Evolutionary conservation across 2,113 vertebrate species (phyloP), one percentile per base, ranked within the genome.

Genomic region (Regulus satrapa): DNA sequence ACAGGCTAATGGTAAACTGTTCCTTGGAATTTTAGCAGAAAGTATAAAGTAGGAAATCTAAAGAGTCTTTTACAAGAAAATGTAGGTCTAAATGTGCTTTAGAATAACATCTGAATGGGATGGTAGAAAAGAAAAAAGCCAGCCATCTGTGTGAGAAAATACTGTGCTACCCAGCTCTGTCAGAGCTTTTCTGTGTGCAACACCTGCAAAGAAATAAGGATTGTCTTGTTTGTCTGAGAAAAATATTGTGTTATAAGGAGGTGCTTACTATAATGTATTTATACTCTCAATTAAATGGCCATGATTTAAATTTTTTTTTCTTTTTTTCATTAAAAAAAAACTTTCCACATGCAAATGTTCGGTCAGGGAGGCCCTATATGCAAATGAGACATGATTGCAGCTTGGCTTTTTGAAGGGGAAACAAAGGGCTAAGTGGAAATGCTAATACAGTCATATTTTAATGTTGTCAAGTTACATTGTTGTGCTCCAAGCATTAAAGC

Each of bases 361-460:
- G 41, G 54, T 93, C 11, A 11, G 31, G 29, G 55, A 68, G 20
- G 38, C 34, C 34, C 18, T 68, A 2, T 58, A 18, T 29, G 38
- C 1, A 6, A 36, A 67, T n/a, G 36, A 85, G 46, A 34, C 49
- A 15, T 68, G 49, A 87, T 89, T 91, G 52, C 25, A 55, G 75
- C 36, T 89, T 92, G 81, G 31, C 36, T 89, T 94, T 85, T 84
- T 88, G 66, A 92, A 88, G 67, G 75, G 62, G 56, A 88, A 88
- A 88, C 49, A 90, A 83, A 93, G 58, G 67, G 28, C 52, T 93
- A 82, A 92, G 92, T 83, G 54, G 85, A 85, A 71, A 88, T 94
- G 94, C 62, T 85, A 91, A 94, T 90, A 76, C 45, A 76, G 75
- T 59, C 34, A 21, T 90, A 55, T 94, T 92, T 95, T 93, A 90